Evolutionary conservation across 2,888 invertebrate genomes (phyloP).

Genomic region (Drosophila kuntzei): DNA sequence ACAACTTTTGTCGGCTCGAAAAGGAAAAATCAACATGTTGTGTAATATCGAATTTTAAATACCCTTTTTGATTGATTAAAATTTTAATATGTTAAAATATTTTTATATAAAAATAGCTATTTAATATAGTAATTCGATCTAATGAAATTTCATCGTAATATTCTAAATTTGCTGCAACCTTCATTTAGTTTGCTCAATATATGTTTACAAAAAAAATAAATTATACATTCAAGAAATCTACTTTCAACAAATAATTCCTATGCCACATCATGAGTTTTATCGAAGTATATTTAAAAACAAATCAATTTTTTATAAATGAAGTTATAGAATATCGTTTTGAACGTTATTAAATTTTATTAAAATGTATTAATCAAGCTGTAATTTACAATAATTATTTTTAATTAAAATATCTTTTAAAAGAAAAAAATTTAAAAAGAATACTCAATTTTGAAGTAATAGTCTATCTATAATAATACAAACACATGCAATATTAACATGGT

Average conservation of each 20-base stretch:
- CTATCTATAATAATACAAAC: neutral
- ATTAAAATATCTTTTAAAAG: neutral
- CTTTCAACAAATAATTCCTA: too few species aligned
- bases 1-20: constrained; percentile 41
- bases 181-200: too few species aligned
- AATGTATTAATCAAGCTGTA: neutral
- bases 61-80: neutral
- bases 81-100: neutral
- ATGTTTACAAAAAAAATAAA: too few species aligned
- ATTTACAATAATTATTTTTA: too few species aligned
- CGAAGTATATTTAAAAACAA: neutral
- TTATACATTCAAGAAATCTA: too few species aligned
- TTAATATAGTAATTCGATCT: too few species aligned
- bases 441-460: neutral
- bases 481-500: neutral
- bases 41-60: neutral
- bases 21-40: constrained; percentile 2
- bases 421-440: neutral
- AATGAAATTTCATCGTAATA: too few species aligned
- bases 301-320: neutral
- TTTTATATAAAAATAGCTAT: too few species aligned
- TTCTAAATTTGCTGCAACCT: too few species aligned
- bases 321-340: neutral
- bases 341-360: neutral
- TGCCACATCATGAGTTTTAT: neutral